These are phyloP conservation scores for Cryptomyrus ogoouensis DNA, from an alignment of 2,113 vertebrate species.

Conservation along the genomic window DNA sequence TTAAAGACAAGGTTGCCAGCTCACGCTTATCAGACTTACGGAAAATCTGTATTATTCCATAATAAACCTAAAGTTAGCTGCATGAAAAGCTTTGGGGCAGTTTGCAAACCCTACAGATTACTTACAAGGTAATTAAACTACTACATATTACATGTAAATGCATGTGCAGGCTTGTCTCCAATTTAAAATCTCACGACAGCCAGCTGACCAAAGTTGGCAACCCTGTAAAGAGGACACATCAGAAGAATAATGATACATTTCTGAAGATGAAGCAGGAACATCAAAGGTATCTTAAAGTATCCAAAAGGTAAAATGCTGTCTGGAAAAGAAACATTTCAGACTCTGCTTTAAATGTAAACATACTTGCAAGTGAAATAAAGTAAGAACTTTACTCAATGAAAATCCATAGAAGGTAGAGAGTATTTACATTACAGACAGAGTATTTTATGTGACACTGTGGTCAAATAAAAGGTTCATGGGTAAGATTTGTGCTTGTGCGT, in stretches of 20 bases:
- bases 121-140: too few relatives aligned
- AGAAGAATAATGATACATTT: not conserved
- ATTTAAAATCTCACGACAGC: too few relatives aligned
- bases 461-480: not conserved
- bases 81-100: too few relatives aligned
- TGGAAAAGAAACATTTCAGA: not conserved
- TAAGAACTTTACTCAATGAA: not conserved
- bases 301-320: not conserved
- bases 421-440: not conserved
- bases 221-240: too few relatives aligned
- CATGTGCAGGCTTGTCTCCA: too few relatives aligned
- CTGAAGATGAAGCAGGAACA: not conserved
- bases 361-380: not conserved
- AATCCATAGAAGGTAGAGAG: not conserved
- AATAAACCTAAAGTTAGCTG: too few relatives aligned
- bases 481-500: not conserved
- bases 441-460: not conserved
- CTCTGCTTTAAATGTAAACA: not conserved
- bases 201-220: too few relatives aligned
- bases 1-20: too few relatives aligned
- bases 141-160: too few relatives aligned
- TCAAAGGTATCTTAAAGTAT: not conserved
- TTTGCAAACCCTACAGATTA: too few relatives aligned
- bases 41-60: too few relatives aligned
- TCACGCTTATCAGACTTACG: too few relatives aligned